Percentiles rank a stretch among this genome's conserved stretches.
Conservation (phyloP, 30 jellyfish, hydroid and myxozoan species). For the Hydra vulgaris region DNA sequence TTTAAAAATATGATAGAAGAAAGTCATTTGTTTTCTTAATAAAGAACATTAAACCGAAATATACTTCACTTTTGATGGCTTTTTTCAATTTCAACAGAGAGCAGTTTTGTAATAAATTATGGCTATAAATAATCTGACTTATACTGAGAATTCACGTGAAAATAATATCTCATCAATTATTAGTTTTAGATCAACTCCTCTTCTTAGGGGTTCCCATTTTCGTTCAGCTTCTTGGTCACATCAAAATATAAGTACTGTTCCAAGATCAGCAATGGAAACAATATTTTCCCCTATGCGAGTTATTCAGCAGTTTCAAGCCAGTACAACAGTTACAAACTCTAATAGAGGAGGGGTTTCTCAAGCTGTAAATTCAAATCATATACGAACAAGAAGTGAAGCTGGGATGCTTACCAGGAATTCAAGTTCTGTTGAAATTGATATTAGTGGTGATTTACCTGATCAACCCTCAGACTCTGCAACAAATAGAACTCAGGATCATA, state of each 20-base stretch:
- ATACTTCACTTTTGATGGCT: no score
- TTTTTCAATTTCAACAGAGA: neutral
- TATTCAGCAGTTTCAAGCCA: constrained; percentile 47
- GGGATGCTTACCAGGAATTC: constrained; percentile 50
- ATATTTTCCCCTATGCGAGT: constrained; percentile 79
- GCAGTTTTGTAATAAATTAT: neutral
- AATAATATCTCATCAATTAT: neutral
- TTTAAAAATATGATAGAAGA: no score
- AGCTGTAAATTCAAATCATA: constrained; percentile 29
- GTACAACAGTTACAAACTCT: neutral
- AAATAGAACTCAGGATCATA: constrained; percentile 45
- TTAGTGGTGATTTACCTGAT: constrained; percentile 32
- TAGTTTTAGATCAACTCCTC: neutral
- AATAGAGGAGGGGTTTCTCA: constrained; percentile 30
- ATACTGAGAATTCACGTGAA: neutral
- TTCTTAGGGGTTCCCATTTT: constrained; percentile 42
- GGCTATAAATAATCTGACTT: neutral
- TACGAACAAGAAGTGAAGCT: constrained; percentile 23
- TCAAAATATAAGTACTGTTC: constrained; percentile 8
- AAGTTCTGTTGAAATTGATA: constrained; percentile 52
- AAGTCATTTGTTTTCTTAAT: no score
- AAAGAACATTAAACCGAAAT: no score
- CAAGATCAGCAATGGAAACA: constrained; percentile 46
- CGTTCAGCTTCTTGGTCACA: constrained; percentile 89
- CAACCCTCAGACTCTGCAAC: constrained; percentile 39